A percentile compares a stretch with the other conserved stretches of the same genome.
Conservation (phyloP, 2,888 invertebrate genomes). For the Coelogynopora nodosa region DNA sequence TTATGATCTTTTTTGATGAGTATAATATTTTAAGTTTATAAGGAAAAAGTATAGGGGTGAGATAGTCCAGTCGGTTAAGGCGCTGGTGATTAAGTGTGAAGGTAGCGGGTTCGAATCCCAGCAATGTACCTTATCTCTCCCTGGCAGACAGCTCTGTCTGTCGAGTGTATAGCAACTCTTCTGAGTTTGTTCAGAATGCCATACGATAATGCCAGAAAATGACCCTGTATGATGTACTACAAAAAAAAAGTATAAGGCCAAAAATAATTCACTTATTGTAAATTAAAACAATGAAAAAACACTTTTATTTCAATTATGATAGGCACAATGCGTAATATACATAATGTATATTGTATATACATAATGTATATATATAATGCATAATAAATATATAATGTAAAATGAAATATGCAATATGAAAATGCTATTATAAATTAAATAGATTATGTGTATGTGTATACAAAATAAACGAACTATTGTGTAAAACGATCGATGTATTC, state of each 20-base stretch:
- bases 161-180: no score
- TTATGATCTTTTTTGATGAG: slow-evolving; percentile 10
- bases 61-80: no score
- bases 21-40: slow-evolving; percentile 27
- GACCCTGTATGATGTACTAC: no score
- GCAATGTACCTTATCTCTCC: no score
- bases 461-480: slow-evolving; percentile 16
- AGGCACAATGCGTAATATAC: no score
- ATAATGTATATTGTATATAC: not conserved
- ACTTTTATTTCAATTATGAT: no score
- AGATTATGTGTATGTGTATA: not conserved
- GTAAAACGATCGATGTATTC: slow-evolving; percentile 8
- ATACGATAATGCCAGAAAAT: no score
- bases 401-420: not conserved
- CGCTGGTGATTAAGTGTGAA: no score
- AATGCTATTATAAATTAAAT: slow-evolving; percentile 18
- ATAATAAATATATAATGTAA: slow-evolving; percentile 28
- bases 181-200: no score
- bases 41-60: slow-evolving; percentile 5
- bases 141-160: no score
- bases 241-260: slow-evolving; percentile 17
- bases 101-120: no score
- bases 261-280: slow-evolving; percentile 4
- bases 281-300: not conserved
- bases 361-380: not conserved